These are phyloP conservation scores for Mycetomoellerius zeteki DNA, from an alignment of 1,140 invertebrate species.

Conservation along the genomic window DNA sequence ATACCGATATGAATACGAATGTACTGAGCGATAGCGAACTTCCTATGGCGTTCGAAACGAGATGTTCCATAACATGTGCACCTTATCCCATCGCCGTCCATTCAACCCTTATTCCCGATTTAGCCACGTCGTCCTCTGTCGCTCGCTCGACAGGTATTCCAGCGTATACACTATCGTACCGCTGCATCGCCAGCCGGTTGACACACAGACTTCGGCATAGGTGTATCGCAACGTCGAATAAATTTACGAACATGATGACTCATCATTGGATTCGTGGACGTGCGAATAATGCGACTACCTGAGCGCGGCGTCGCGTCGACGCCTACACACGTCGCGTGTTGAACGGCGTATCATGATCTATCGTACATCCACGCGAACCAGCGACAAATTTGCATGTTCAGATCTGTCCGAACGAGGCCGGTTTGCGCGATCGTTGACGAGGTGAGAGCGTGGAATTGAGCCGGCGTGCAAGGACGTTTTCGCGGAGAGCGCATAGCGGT, in stretches of 20 bases:
- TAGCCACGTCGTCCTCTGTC: constrained; percentile 31
- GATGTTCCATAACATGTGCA: constrained; percentile 9
- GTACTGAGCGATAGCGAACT: constrained; percentile 17
- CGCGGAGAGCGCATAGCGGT: constrained; percentile 14
- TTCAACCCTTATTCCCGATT: constrained; percentile 50
- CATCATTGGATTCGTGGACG: constrained; percentile 46
- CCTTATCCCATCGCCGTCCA: constrained; percentile 26
- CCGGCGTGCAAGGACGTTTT: not conserved
- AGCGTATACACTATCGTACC: constrained; percentile 2
- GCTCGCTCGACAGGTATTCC: constrained; percentile 51
- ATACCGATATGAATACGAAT: constrained; percentile 24
- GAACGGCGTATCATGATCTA: constrained; percentile 26
- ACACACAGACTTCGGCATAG: constrained; percentile 13
- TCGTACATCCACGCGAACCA: constrained; percentile 34
- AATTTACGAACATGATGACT: constrained; percentile 47
- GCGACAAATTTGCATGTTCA: constrained; percentile 56
- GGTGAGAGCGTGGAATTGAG: not conserved
- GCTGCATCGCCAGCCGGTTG: constrained; percentile 22
- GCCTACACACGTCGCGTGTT: constrained; percentile 36
- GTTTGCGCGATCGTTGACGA: constrained; percentile 12
- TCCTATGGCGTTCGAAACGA: not conserved
- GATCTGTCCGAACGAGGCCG: constrained; percentile 7
- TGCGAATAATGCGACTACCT: constrained; percentile 62
- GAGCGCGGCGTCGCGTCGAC: constrained; percentile 32
- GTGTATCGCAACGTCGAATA: constrained; percentile 29